Evolutionary conservation across 2,113 vertebrate species (phyloP).

Genomic region (Xiphophorus maculatus): DNA sequence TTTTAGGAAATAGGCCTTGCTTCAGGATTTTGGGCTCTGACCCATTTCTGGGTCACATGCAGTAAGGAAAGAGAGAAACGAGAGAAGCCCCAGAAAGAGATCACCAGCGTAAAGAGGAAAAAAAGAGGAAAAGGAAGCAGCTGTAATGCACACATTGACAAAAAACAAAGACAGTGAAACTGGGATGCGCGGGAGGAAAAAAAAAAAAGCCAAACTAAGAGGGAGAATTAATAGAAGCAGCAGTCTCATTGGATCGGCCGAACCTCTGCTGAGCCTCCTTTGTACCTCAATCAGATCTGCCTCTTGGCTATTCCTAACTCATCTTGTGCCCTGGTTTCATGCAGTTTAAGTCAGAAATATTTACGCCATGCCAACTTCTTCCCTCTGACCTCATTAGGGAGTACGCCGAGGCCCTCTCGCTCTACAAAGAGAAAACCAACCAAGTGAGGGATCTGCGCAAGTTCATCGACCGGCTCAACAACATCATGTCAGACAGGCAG

Average conservation of each 20-base stretch:
- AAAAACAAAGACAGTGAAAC: background rate
- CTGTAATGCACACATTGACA: background rate
- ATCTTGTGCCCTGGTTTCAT: slow-evolving; percentile 36
- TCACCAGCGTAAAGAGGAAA: background rate
- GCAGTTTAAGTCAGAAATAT: slow-evolving; percentile 21
- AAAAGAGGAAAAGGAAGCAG: background rate
- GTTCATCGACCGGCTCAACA: slow-evolving; percentile 78
- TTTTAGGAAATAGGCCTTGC: background rate
- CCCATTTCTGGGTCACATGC: background rate
- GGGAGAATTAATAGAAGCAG: background rate
- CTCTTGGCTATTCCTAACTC: slow-evolving; percentile 38
- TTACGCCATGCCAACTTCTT: slow-evolving; percentile 18
- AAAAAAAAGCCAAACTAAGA: background rate
- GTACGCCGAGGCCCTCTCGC: slow-evolving; percentile 85
- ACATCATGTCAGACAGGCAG: slow-evolving; percentile 87
- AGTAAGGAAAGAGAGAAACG: background rate
- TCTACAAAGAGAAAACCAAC: slow-evolving; percentile 84
- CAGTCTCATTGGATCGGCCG: background rate
- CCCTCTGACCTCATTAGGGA: slow-evolving; percentile 73
- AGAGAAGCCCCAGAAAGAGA: background rate
- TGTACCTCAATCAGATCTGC: slow-evolving; percentile 24
- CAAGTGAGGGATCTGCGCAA: slow-evolving; percentile 87
- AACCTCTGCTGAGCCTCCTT: background rate
- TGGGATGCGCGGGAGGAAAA: background rate
- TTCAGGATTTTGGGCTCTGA: background rate